Conservation (phyloP, 2,797 vertebrate species). For the Sciaenops ocellatus region DNA sequence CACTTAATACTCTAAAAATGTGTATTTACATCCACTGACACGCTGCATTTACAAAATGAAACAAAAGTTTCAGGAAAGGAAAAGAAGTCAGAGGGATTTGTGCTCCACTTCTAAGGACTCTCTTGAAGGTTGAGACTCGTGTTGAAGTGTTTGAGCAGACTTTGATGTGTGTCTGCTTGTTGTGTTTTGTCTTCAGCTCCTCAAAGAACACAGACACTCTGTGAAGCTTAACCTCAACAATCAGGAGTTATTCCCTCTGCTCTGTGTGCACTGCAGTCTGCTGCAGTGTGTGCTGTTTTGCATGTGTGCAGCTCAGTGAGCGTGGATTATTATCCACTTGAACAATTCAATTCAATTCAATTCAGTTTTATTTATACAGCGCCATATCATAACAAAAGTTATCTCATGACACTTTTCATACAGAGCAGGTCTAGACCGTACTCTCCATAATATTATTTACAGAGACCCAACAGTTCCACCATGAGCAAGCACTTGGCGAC, state of each 20-base stretch:
- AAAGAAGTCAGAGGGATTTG: background rate
- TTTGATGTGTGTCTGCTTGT: constrained; percentile 4
- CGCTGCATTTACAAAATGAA: background rate
- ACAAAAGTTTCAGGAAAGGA: background rate
- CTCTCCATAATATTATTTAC: too few species aligned
- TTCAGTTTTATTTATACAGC: too few species aligned
- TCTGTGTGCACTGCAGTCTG: background rate
- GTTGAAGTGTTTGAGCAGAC: constrained; percentile 17
- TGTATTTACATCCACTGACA: background rate
- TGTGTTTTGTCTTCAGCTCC: background rate
- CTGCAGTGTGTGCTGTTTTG: background rate
- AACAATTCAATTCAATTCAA: too few species aligned
- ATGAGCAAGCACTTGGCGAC: too few species aligned
- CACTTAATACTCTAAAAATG: background rate
- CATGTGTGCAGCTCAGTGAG: constrained; percentile 1
- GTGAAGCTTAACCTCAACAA: background rate
- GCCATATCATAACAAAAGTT: too few species aligned
- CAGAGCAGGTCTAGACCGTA: too few species aligned
- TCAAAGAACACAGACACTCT: background rate
- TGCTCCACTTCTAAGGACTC: background rate
- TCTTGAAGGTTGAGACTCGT: background rate
- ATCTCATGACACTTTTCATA: too few species aligned
- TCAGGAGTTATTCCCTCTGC: background rate
- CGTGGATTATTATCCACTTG: constrained; percentile 19
- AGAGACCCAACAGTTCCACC: too few species aligned